Evolutionary conservation across 2,797 vertebrate species (phyloP).

Genomic region (Lophotriccus pileatus): DNA sequence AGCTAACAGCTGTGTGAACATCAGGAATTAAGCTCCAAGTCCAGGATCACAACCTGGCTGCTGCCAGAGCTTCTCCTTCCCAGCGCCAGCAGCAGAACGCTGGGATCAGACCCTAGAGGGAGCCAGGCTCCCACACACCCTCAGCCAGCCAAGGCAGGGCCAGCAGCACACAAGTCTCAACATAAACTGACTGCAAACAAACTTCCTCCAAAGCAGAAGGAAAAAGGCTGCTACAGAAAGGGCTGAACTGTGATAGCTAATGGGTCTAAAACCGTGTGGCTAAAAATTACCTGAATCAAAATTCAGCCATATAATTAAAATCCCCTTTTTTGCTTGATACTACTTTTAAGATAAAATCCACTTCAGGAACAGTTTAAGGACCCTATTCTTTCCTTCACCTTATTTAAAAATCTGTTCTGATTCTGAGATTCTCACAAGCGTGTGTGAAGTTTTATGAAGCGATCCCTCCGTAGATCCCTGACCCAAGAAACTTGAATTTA

Average conservation of each 20-base stretch:
- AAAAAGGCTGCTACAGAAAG: neutral
- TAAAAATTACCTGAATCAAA: neutral
- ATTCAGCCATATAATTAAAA: neutral
- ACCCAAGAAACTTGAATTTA: neutral
- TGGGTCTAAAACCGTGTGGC: neutral
- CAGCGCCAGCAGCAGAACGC: rapidly evolving
- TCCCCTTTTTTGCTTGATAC: neutral
- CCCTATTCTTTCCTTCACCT: neutral
- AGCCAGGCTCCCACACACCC: neutral
- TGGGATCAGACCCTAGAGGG: constrained; percentile 55
- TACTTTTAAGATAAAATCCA: neutral
- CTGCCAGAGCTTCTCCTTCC: neutral
- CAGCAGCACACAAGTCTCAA: neutral
- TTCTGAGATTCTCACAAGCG: neutral
- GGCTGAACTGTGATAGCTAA: neutral
- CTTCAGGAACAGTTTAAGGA: neutral
- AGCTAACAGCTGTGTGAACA: rapidly evolving
- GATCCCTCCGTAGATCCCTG: neutral
- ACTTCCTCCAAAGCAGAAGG: neutral
- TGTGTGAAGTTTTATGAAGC: neutral
- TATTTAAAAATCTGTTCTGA: neutral
- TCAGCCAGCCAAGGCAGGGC: rapidly evolving
- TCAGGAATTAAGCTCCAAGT: neutral
- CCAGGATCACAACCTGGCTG: neutral
- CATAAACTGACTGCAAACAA: neutral